A percentile compares a stretch with the other conserved stretches of the same genome.
Conservation (phyloP, 2,888 invertebrate species). For the Drosophila testacea region DNA sequence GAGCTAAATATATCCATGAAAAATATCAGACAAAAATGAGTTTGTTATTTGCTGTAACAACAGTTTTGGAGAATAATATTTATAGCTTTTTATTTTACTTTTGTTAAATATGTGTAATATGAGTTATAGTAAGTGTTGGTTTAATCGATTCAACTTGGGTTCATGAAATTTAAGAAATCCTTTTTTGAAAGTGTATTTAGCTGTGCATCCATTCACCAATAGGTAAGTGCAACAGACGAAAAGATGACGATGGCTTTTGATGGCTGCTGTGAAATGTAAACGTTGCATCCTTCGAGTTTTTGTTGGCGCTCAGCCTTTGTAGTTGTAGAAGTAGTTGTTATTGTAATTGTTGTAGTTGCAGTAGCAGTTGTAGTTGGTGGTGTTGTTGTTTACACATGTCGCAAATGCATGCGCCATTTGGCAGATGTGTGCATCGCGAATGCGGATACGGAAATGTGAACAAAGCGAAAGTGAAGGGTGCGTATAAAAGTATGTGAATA, state of each 20-base stretch:
- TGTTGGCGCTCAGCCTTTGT: conserved; percentile 1
- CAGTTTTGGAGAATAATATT: too few species aligned
- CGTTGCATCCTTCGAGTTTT: conserved; percentile 44
- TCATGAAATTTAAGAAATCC: background rate
- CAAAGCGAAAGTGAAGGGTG: conserved; percentile 60
- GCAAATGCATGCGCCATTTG: conserved; percentile 68
- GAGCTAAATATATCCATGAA: too few species aligned
- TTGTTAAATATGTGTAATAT: too few species aligned
- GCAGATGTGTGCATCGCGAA: conserved; percentile 48
- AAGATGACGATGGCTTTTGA: conserved; percentile 41
- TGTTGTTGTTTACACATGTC: conserved; percentile 62
- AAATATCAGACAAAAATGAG: too few species aligned
- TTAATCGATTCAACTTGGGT: too few species aligned
- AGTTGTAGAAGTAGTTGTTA: conserved; percentile 7
- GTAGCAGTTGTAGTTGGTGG: conserved; percentile 35
- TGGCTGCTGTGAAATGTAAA: conserved; percentile 56
- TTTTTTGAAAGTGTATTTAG: conserved; percentile 2
- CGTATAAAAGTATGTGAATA: conserved; percentile 12
- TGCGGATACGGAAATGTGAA: conserved; percentile 58
- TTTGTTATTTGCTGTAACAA: too few species aligned
- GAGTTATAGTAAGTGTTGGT: too few species aligned
- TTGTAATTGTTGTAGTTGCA: conserved; percentile 15
- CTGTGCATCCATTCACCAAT: conserved; percentile 6
- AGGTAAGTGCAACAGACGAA: conserved; percentile 1
- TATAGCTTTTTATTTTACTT: too few species aligned